phyloP scores from a whole-genome alignment of 2,888 invertebrate genomes.

The Eupsilia transversa region DNA sequence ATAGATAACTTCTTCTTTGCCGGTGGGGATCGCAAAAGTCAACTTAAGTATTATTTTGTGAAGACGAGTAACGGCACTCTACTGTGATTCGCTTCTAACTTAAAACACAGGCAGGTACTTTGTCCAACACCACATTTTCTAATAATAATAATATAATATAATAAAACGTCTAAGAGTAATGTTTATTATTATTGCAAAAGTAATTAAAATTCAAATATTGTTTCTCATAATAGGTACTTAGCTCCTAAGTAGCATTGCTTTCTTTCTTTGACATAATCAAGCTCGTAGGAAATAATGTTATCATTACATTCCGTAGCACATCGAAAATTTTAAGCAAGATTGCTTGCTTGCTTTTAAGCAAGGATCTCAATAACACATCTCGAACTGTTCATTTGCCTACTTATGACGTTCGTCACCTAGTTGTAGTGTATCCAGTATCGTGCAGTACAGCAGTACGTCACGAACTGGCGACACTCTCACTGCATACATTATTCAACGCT shows the following conservation, averaged over 20 bases:
- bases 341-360: no score
- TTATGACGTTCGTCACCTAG: no score
- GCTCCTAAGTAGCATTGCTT: neutral
- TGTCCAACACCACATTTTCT: neutral
- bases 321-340: neutral
- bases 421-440: neutral
- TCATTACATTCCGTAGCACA: neutral
- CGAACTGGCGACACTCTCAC: slow-evolving; percentile 15
- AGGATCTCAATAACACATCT: no score
- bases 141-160: no score
- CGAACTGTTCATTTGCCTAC: slow-evolving; percentile 1
- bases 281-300: neutral
- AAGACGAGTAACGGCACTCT: neutral
- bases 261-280: neutral
- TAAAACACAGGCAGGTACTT: neutral
- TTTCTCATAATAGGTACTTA: neutral
- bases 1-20: slow-evolving; percentile 23
- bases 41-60: slow-evolving; percentile 1
- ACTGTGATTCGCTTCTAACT: no score
- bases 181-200: no score
- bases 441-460: neutral
- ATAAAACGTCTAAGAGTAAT: no score
- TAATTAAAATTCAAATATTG: neutral
- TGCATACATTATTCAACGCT: slow-evolving; percentile 35
- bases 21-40: neutral